phyloP scores from a whole-genome alignment of 2,888 invertebrate species.

The Cheilosia pagana region DNA sequence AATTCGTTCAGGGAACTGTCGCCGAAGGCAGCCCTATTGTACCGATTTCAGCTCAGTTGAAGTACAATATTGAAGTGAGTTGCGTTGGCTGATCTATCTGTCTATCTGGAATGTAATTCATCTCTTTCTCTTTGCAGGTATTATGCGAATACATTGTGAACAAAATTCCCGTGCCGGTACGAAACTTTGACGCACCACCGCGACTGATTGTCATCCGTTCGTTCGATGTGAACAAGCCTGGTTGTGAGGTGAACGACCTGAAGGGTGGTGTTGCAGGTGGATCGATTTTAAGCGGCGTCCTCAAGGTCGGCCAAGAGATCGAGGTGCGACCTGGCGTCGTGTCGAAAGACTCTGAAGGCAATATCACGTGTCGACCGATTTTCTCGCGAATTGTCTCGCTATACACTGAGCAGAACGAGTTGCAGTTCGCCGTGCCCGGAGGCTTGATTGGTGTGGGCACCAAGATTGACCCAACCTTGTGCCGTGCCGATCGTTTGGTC shows the following conservation, averaged over 20 bases:
- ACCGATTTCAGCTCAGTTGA: constrained; percentile 99
- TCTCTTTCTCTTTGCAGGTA: constrained; percentile 83
- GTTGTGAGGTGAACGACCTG: constrained; percentile 98
- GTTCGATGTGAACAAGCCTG: constrained; percentile 99
- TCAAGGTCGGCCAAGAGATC: constrained; percentile 99
- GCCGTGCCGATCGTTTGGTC: constrained; percentile 98
- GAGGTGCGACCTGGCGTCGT: constrained; percentile 99
- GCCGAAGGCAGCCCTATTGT: constrained; percentile 99
- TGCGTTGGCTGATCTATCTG: not conserved
- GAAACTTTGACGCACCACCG: constrained; percentile 98
- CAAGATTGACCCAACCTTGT: constrained; percentile 99
- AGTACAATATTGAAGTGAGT: constrained; percentile 98
- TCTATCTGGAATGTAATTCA: constrained; percentile 4
- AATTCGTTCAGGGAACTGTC: constrained; percentile 99
- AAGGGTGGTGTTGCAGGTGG: constrained; percentile 99
- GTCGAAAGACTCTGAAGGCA: constrained; percentile 97
- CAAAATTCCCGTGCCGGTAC: constrained; percentile 97
- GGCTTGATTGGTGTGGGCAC: constrained; percentile 99
- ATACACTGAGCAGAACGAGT: constrained; percentile 98
- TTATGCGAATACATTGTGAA: constrained; percentile 99
- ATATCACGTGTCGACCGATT: constrained; percentile 97
- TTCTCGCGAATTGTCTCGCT: constrained; percentile 98
- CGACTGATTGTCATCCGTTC: constrained; percentile 97
- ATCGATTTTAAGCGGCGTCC: constrained; percentile 97
- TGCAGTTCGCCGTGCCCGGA: constrained; percentile 99